Evolutionary conservation across 2,888 invertebrate genomes (phyloP), one percentile per base, ranked within the genome.

Genomic region (Zonitis immaculata): DNA sequence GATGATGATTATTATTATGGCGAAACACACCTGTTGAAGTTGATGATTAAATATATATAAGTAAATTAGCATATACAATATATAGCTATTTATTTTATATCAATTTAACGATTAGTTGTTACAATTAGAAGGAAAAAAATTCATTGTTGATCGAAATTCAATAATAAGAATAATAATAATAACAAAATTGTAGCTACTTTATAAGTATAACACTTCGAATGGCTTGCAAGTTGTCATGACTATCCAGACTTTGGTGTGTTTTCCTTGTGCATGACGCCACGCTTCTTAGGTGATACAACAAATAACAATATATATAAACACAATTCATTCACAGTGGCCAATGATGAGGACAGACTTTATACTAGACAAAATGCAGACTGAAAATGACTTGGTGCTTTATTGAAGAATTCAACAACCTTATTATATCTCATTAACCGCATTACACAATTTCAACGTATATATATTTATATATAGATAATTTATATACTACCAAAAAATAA

Each of bases 211-310:
- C 16, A 16, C 16, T 35, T 35, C 42, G 52, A 52, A 52, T 52
- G 52, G 62, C 63, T 69, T 74, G 75, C 75, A 75, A 76, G 74
- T 74, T 72, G 73, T 73, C 73, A 75, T 76, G 75, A 76, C 74
- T n/a, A n/a, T 73, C 67, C 67, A 69, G 69, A 72, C 61, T 71
- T 66, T 73, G 73, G 70, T 65, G 63, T 71, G 69, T 70, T 72
- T 73, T 73, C 70, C 70, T 74, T 70, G 71, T 71, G 72, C 73
- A 73, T 74, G 74, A 75, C 72, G 70, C 64, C 67, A 71, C 69
- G 67, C 65, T 71, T 72, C 68, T 71, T 59, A 69, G 71, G 69
- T 71, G 71, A 71, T 71, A 71, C 66, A 71, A 70, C 63, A 68
- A 69, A 73, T 72, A 73, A 71, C 69, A 30, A n/a, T 9, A 28